A percentile compares a stretch with the other conserved stretches of the same genome.
These are phyloP conservation scores for Hypocryptadius cinnamomeus DNA, from an alignment of 2,113 vertebrate genomes.

Conservation along the genomic window DNA sequence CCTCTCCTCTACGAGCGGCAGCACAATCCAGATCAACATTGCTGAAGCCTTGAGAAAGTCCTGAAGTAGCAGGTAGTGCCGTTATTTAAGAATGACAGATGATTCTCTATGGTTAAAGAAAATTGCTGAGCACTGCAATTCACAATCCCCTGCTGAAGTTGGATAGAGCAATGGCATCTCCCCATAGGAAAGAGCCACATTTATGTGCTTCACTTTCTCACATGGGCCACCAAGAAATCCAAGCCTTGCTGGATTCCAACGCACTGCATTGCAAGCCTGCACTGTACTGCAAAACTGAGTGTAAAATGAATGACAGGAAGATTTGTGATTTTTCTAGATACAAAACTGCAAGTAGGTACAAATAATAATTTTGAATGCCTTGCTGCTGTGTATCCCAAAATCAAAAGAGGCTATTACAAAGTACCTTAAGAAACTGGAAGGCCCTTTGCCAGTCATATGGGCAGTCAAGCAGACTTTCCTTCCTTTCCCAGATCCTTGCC, in stretches of 20 bases:
- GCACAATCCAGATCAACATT: not conserved
- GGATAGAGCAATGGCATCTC: not conserved
- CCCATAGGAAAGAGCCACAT: not conserved
- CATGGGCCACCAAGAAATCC: not conserved
- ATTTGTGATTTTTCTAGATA: not conserved
- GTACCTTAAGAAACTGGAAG: not conserved
- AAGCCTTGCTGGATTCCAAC: not conserved
- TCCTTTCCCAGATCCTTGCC: not conserved
- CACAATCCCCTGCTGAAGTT: not conserved
- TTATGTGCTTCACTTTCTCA: not conserved
- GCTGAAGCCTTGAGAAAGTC: conserved; percentile 16
- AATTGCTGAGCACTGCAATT: conserved; percentile 3
- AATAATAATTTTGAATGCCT: not conserved
- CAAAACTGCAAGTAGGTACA: not conserved
- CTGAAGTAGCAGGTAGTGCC: not conserved
- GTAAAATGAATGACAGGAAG: not conserved
- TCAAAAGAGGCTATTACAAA: not conserved
- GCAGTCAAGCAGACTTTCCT: not conserved
- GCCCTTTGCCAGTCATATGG: not conserved
- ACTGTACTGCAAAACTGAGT: not conserved
- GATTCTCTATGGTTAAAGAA: not conserved
- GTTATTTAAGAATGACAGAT: conserved; percentile 28
- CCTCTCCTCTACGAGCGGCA: not conserved
- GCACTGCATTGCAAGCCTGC: not conserved
- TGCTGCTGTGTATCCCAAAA: not conserved